phyloP scores from a whole-genome alignment of 2,888 invertebrate species.

The Andricus curvator region DNA sequence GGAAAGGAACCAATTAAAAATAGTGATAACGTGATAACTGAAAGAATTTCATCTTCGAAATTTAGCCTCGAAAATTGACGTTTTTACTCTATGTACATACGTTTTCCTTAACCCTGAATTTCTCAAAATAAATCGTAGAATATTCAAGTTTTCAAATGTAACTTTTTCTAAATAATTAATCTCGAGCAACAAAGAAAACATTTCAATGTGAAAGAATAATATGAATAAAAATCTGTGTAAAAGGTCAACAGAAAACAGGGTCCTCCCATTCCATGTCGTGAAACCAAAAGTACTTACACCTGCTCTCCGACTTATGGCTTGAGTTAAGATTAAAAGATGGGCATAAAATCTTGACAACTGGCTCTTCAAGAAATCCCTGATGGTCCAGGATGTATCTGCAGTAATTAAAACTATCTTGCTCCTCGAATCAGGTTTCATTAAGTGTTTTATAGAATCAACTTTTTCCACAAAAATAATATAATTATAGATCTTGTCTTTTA shows the following conservation, averaged over 20 bases:
- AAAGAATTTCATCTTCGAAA: too few species aligned
- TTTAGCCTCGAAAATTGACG: too few species aligned
- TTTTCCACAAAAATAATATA: slow-evolving; percentile 85
- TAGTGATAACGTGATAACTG: too few species aligned
- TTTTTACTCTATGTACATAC: too few species aligned
- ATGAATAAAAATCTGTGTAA: not conserved
- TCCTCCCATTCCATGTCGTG: slow-evolving; percentile 7
- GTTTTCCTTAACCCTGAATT: too few species aligned
- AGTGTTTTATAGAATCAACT: slow-evolving; percentile 81
- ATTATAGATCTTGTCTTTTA: slow-evolving; percentile 80
- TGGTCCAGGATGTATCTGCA: slow-evolving; percentile 87
- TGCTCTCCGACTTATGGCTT: slow-evolving; percentile 80
- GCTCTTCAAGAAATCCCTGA: slow-evolving; percentile 85
- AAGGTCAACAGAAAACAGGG: not conserved
- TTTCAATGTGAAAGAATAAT: not conserved
- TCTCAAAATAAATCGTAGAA: too few species aligned
- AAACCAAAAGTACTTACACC: slow-evolving; percentile 56
- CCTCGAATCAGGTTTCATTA: slow-evolving; percentile 83
- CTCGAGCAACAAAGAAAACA: not conserved
- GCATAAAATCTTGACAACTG: slow-evolving; percentile 83
- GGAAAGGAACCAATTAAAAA: too few species aligned
- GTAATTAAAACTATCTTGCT: slow-evolving; percentile 85
- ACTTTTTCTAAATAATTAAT: not conserved
- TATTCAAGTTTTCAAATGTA: not conserved
- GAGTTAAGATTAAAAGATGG: slow-evolving; percentile 85